A percentile compares a stretch with the other conserved stretches of the same genome.
Conservation (phyloP, 1,140 invertebrate species). For the Penaeus indicus region DNA sequence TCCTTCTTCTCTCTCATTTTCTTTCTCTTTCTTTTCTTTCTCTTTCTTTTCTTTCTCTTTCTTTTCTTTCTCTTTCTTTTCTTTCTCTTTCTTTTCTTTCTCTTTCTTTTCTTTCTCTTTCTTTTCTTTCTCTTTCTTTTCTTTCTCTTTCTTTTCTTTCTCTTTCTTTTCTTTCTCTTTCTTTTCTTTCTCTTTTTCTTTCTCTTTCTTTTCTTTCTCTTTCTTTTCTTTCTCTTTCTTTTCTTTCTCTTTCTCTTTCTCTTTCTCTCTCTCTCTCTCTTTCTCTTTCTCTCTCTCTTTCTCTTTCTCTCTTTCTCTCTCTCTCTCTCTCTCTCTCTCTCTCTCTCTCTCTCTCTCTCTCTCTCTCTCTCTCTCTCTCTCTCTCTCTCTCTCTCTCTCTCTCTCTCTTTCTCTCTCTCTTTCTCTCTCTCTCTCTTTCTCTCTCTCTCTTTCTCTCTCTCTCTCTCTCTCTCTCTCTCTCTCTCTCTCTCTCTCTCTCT, state of each 20-base stretch:
- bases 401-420: not conserved
- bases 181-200: no score
- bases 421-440: not conserved
- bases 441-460: not conserved
- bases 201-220: not conserved
- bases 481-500: not conserved
- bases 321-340: not conserved
- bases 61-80: not conserved
- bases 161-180: not conserved
- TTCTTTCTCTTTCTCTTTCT: not conserved
- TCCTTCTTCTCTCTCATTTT: no score
- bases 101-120: not conserved
- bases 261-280: not conserved
- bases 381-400: no score
- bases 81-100: not conserved
- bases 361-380: not conserved
- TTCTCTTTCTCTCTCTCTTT: not conserved
- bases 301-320: not conserved
- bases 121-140: not conserved
- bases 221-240: not conserved
- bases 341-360: conserved; percentile 4
- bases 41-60: not conserved
- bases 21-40: no score
- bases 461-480: no score
- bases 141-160: not conserved